Evolutionary conservation across 1,140 invertebrate species (phyloP).

Genomic region (Drosophila asahinai): DNA sequence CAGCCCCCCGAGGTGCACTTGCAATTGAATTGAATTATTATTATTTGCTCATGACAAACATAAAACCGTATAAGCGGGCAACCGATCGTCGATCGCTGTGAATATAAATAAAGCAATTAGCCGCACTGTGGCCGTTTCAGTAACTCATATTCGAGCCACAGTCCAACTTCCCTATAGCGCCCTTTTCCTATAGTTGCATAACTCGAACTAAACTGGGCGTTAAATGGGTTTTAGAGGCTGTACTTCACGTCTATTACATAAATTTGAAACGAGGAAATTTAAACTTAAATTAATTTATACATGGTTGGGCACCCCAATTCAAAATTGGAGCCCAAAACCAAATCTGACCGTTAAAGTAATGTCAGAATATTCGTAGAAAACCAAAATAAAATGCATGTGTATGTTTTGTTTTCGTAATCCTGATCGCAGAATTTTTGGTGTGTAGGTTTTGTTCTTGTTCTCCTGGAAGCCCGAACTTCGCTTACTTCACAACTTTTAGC

Average conservation of each 20-base stretch:
- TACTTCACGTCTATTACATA: not conserved
- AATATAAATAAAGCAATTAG: conserved; percentile 73
- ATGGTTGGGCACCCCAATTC: too few species aligned
- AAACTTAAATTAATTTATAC: not conserved
- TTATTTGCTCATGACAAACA: conserved; percentile 34
- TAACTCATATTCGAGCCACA: conserved; percentile 30
- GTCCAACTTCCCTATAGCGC: conserved; percentile 13
- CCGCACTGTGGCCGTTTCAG: conserved; percentile 25
- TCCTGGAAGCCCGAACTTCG: not conserved
- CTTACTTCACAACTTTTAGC: too few species aligned
- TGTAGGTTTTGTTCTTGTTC: not conserved
- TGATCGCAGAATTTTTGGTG: not conserved
- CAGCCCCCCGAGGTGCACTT: conserved; percentile 31
- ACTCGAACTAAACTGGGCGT: not conserved
- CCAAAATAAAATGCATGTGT: not conserved
- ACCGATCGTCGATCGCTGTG: conserved; percentile 26
- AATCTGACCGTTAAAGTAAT: not conserved
- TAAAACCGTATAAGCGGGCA: conserved; percentile 29
- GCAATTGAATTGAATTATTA: conserved; percentile 42
- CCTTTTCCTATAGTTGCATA: not conserved
- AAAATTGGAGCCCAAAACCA: too few species aligned
- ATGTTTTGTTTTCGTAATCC: not conserved
- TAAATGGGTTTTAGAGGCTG: not conserved
- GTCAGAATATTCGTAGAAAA: not conserved
- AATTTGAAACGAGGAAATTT: not conserved